Percentiles rank a stretch among this genome's conserved stretches.
Evolutionary conservation across 2,888 invertebrate species (phyloP).

Genomic region (Troides oblongomaculatus): DNA sequence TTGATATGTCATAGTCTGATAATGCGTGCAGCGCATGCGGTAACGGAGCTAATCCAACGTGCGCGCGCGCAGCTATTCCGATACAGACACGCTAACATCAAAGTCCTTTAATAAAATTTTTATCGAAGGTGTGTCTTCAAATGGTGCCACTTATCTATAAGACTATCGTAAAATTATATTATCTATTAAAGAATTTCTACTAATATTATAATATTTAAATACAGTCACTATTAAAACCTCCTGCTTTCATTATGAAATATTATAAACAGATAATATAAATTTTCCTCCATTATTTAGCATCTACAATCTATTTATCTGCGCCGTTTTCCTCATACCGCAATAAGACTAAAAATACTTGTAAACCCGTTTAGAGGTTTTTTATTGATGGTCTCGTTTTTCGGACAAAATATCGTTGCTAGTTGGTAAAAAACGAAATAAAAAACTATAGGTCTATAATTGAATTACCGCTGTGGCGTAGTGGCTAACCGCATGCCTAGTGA

Average conservation of each 20-base stretch:
- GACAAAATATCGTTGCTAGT: too few species aligned
- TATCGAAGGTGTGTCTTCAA: conserved; percentile 5
- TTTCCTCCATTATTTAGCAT: too few species aligned
- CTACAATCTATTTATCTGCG: too few species aligned
- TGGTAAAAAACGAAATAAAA: not conserved
- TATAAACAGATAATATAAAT: too few species aligned
- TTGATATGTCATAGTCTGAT: not conserved
- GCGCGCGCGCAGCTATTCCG: not conserved
- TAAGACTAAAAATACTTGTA: too few species aligned
- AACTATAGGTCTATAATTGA: not conserved
- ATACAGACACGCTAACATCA: not conserved
- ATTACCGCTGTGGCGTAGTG: too few species aligned
- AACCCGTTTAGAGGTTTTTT: too few species aligned
- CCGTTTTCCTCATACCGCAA: too few species aligned
- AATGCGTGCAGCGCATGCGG: not conserved
- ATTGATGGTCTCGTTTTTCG: too few species aligned
- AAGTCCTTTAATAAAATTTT: not conserved
- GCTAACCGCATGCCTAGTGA: too few species aligned
- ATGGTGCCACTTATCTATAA: not conserved
- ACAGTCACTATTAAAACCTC: not conserved
- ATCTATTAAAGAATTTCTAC: not conserved
- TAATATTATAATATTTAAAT: not conserved
- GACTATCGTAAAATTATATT: not conserved
- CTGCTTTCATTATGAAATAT: too few species aligned
- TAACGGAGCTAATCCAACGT: not conserved